A percentile compares a stretch with the other conserved stretches of the same genome.
phyloP scores from a whole-genome alignment of 1,140 invertebrate species.

The Conus ventricosus region DNA sequence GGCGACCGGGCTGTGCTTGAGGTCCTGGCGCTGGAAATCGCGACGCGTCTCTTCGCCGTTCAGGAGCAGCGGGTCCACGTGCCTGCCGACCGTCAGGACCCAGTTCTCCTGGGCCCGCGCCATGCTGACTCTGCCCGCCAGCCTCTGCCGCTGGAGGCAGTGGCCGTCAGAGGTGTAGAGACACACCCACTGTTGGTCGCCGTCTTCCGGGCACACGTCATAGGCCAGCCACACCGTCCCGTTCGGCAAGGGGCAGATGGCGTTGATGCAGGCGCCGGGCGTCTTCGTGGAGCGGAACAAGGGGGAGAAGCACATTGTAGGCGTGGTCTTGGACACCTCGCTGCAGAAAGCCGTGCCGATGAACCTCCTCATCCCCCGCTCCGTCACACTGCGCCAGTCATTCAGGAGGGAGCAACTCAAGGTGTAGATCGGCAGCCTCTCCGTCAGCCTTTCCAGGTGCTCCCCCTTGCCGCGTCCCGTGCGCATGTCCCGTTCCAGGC shows the following conservation, averaged over 20 bases:
- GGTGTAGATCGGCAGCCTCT: background rate
- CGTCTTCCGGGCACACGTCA: background rate
- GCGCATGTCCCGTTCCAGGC: conserved; percentile 12
- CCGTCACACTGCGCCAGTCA: background rate
- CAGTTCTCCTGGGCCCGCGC: background rate
- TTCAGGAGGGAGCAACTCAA: background rate
- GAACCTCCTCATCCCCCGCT: background rate
- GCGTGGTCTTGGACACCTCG: background rate
- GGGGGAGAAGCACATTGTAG: background rate
- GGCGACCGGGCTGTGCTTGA: background rate
- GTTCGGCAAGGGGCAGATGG: conserved; percentile 25
- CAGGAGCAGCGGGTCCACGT: background rate
- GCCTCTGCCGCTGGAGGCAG: background rate
- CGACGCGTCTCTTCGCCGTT: background rate
- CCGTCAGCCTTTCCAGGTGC: conserved; percentile 27
- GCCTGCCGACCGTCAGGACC: background rate
- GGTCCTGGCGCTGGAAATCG: background rate
- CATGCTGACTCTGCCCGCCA: background rate
- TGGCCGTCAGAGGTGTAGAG: background rate
- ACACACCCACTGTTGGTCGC: conserved; percentile 4
- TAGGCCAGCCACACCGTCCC: conserved; percentile 23
- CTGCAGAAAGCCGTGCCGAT: background rate
- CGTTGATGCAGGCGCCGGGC: background rate
- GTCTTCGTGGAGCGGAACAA: background rate
- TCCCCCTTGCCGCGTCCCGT: conserved; percentile 26